phyloP scores from a whole-genome alignment of 2,888 invertebrate genomes.

The Lithophane ornitopus region DNA sequence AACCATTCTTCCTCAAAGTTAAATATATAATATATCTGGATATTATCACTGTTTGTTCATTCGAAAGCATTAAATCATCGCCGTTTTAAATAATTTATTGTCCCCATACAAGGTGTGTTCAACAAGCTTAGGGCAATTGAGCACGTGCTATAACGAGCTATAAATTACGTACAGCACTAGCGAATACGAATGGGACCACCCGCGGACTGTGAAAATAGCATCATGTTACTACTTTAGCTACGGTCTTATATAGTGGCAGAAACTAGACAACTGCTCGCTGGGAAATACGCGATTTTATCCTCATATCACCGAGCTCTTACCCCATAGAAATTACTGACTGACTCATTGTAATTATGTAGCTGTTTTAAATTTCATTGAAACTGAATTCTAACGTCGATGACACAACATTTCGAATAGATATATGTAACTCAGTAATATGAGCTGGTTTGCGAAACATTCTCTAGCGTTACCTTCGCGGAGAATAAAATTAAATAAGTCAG shows the following conservation, averaged over 20 bases:
- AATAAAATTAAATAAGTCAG: slow-evolving; percentile 19
- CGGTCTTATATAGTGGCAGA: slow-evolving; percentile 7
- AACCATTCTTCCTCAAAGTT: neutral
- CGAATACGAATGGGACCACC: slow-evolving; percentile 68
- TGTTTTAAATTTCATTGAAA: slow-evolving; percentile 22
- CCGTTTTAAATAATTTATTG: slow-evolving; percentile 45
- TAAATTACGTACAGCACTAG: slow-evolving; percentile 58
- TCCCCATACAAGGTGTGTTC: slow-evolving; percentile 33
- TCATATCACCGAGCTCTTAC: slow-evolving; percentile 25
- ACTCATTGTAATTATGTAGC: slow-evolving; percentile 30
- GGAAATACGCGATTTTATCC: slow-evolving; percentile 63
- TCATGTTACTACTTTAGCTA: slow-evolving; percentile 18
- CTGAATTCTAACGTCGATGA: slow-evolving; percentile 9
- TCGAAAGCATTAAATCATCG: slow-evolving; percentile 6
- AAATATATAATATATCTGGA: slow-evolving; percentile 4
- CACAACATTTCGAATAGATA: slow-evolving; percentile 12
- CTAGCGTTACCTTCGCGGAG: slow-evolving; percentile 21
- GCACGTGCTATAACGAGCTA: slow-evolving; percentile 55
- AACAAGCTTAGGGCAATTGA: slow-evolving; percentile 50
- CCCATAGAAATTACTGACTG: slow-evolving; percentile 5
- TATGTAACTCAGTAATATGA: slow-evolving; percentile 29
- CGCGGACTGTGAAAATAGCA: slow-evolving; percentile 47
- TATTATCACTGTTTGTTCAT: slow-evolving; percentile 5
- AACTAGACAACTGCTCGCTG: slow-evolving; percentile 42
- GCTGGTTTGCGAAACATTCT: slow-evolving; percentile 27